Conservation (phyloP, 30 jellyfish, hydroid and myxozoan species). For the Cassiopea xamachana region DNA sequence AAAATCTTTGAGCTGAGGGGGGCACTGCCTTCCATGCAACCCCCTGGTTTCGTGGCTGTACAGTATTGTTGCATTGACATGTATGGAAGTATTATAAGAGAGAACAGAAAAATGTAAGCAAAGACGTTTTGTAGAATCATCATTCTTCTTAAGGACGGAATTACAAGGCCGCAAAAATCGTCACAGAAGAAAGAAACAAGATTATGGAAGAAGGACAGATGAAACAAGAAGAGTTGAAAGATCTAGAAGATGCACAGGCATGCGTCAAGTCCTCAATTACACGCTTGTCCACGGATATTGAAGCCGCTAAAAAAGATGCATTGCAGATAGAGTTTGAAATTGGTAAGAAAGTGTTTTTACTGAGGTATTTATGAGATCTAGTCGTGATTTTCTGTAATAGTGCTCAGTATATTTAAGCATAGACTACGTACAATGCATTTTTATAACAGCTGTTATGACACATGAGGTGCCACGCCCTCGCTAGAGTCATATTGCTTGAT, state of each 20-base stretch:
- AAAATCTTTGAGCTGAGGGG: no score
- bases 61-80: no score
- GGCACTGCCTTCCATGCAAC: no score
- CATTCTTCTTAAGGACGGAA: constrained; percentile 29
- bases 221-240: constrained; percentile 26
- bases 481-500: no score
- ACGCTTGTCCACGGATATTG: background rate
- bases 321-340: constrained; percentile 9
- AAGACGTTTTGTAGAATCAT: background rate
- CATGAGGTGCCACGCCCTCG: no score
- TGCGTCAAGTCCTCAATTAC: background rate
- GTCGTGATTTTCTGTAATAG: no score
- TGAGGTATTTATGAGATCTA: background rate
- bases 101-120: background rate
- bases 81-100: background rate
- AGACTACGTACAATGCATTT: no score
- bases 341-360: constrained; percentile 29
- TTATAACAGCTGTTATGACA: no score
- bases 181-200: constrained; percentile 53
- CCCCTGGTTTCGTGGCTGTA: no score
- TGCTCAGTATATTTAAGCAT: no score
- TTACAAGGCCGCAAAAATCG: constrained; percentile 54
- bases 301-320: background rate
- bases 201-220: constrained; percentile 31
- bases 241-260: constrained; percentile 5